Percentiles rank a stretch among this genome's conserved stretches.
Conservation (phyloP, 2,797 vertebrate genomes). For the Vultur gryphus region DNA sequence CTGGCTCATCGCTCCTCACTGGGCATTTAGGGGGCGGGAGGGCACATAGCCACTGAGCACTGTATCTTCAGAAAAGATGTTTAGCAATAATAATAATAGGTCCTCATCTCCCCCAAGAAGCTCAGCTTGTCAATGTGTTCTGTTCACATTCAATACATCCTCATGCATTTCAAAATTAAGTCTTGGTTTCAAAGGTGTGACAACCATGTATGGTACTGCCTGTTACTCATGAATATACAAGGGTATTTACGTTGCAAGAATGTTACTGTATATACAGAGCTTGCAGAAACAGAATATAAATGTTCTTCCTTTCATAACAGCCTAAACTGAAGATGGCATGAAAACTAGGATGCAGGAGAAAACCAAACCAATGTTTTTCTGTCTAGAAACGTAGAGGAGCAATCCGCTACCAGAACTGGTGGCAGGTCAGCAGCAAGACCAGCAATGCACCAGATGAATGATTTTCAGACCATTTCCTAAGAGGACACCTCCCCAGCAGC, state of each 20-base stretch:
- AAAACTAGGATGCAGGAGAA: not conserved
- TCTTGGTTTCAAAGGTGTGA: not conserved
- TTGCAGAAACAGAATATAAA: not conserved
- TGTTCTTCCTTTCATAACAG: not conserved
- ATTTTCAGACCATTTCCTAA: not conserved
- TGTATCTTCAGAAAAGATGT: not conserved
- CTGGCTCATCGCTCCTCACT: not conserved
- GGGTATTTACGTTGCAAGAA: not conserved
- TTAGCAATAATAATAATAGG: not conserved
- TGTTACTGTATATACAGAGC: not conserved
- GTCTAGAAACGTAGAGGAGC: not conserved
- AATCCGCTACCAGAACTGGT: not conserved
- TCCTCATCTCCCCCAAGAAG: fast-evolving
- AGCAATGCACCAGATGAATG: not conserved
- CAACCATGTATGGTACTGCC: not conserved
- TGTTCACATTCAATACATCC: not conserved
- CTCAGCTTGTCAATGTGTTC: not conserved
- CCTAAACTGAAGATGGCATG: not conserved
- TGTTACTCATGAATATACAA: not conserved
- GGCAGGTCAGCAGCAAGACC: not conserved
- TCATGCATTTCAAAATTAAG: not conserved
- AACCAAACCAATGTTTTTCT: not conserved
- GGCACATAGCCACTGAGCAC: not conserved
- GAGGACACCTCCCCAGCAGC: not conserved
- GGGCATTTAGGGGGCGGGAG: not conserved